Evolutionary conservation across 2,888 invertebrate genomes (phyloP).

Genomic region (Ochropacha duplaris): DNA sequence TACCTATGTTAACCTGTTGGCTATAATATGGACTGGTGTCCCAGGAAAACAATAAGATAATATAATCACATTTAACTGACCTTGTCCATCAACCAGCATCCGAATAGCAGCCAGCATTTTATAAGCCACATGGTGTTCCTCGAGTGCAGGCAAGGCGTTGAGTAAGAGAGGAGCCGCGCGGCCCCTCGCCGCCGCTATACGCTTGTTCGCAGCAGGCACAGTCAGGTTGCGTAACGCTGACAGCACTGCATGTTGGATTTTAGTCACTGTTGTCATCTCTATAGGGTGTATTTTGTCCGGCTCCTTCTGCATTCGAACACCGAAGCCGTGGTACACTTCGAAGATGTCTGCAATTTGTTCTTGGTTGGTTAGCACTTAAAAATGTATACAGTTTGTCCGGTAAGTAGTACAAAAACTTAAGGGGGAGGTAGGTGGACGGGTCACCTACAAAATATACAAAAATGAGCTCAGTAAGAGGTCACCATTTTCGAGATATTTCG

Average conservation of each 20-base stretch:
- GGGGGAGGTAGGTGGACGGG: too few relatives aligned
- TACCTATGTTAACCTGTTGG: too few relatives aligned
- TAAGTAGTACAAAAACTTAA: too few relatives aligned
- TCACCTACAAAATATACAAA: too few relatives aligned
- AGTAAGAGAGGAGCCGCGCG: slow-evolving; percentile 79
- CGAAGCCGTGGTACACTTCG: slow-evolving; percentile 53
- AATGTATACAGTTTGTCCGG: too few relatives aligned
- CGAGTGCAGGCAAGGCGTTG: slow-evolving; percentile 86
- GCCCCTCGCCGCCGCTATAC: slow-evolving; percentile 87
- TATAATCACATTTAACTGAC: slow-evolving; percentile 54
- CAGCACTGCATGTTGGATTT: slow-evolving; percentile 88
- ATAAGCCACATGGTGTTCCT: slow-evolving; percentile 91
- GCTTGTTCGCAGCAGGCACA: slow-evolving; percentile 89
- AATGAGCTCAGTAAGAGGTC: too few relatives aligned
- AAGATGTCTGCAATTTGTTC: slow-evolving; percentile 57
- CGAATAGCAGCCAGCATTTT: slow-evolving; percentile 93
- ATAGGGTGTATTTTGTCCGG: slow-evolving; percentile 35
- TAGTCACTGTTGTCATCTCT: slow-evolving; percentile 39
- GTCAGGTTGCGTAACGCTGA: slow-evolving; percentile 91
- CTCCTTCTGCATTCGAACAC: slow-evolving; percentile 34
- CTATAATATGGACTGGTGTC: too few relatives aligned
- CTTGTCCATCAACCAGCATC: slow-evolving; percentile 93
- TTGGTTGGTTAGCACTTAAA: not conserved
- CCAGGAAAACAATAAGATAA: too few relatives aligned
- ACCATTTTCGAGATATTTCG: too few relatives aligned